These are phyloP conservation scores for Ramphastos sulfuratus DNA, from an alignment of 2,113 vertebrate species.

Conservation along the genomic window DNA sequence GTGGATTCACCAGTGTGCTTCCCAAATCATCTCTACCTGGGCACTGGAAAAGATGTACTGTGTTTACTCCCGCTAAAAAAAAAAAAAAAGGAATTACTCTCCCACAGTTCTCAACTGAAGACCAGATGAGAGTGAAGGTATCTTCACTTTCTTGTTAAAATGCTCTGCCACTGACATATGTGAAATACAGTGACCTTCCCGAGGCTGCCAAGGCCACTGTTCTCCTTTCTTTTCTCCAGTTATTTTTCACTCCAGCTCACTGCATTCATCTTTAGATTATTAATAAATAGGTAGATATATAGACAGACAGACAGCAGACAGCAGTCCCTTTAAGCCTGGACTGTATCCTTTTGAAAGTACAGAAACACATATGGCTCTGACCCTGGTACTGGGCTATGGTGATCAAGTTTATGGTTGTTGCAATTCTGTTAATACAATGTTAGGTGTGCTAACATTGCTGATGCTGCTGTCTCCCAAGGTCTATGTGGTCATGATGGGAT, in stretches of 20 bases:
- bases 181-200: neutral
- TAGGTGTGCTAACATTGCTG: neutral
- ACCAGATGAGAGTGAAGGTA: neutral
- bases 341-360: neutral
- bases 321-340: neutral
- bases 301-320: neutral
- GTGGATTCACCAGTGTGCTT: neutral
- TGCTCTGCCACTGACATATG: neutral
- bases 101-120: neutral
- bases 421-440: too few relatives aligned
- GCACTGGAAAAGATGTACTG: neutral
- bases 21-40: neutral
- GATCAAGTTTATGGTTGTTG: neutral
- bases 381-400: neutral
- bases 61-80: neutral
- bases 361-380: neutral
- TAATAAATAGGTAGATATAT: neutral
- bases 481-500: rapidly evolving
- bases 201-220: neutral
- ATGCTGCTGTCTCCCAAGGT: neutral
- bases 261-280: neutral
- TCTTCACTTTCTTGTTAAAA: neutral
- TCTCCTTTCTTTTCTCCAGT: neutral
- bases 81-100: neutral
- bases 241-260: neutral